Evolutionary conservation across 1,140 invertebrate species (phyloP).

Genomic region (Neodiprion pinetum): DNA sequence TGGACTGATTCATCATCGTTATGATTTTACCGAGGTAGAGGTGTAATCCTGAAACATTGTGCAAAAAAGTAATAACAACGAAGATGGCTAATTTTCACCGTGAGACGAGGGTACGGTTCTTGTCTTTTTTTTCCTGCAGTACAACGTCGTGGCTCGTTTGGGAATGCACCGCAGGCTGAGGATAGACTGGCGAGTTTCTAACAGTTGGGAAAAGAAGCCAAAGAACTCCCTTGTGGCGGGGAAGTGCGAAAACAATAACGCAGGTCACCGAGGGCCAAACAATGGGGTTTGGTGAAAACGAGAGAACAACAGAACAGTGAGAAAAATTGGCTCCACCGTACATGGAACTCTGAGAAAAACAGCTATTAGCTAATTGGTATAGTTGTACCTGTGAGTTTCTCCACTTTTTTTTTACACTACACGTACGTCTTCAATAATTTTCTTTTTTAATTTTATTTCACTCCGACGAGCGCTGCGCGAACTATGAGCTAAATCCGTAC

Average conservation of each 20-base stretch:
- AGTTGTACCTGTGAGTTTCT: background rate
- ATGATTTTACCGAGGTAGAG: too few relatives aligned
- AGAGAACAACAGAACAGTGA: background rate
- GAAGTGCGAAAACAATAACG: constrained; percentile 2
- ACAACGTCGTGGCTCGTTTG: background rate
- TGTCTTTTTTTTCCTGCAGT: background rate
- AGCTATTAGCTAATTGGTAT: background rate
- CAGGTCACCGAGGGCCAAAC: background rate
- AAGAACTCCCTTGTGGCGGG: background rate
- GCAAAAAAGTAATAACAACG: too few relatives aligned
- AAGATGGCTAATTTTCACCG: too few relatives aligned
- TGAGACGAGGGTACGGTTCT: background rate
- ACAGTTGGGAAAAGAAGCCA: background rate
- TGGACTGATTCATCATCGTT: too few relatives aligned
- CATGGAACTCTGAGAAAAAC: background rate
- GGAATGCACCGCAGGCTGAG: background rate
- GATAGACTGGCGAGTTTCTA: background rate
- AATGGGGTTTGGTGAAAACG: background rate
- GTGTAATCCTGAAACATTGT: too few relatives aligned
- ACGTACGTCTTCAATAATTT: too few relatives aligned
- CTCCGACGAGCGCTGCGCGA: too few relatives aligned
- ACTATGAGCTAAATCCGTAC: too few relatives aligned
- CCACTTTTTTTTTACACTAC: too few relatives aligned
- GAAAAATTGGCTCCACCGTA: background rate
- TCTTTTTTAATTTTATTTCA: too few relatives aligned